Percentiles rank a stretch among this genome's conserved stretches.
Evolutionary conservation across 2,888 invertebrate genomes (phyloP).

Genomic region (Hemicrepidius hirtus): DNA sequence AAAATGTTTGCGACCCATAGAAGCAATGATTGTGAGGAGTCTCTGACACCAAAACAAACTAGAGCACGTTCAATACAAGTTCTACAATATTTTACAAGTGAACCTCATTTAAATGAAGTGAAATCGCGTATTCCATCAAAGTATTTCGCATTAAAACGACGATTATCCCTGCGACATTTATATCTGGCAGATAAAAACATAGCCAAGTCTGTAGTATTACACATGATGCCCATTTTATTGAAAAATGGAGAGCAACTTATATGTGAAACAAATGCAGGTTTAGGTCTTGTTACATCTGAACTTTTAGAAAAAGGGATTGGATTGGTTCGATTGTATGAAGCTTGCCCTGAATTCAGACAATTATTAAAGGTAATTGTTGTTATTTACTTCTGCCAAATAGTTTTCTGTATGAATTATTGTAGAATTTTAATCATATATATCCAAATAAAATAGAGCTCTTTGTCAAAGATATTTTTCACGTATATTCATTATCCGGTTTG

Average conservation of each 20-base stretch:
- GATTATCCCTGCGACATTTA: slow-evolving; percentile 43
- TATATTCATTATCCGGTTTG: slow-evolving; percentile 75
- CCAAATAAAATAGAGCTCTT: slow-evolving; percentile 72
- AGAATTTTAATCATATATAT: slow-evolving; percentile 70
- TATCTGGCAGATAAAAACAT: slow-evolving; percentile 54
- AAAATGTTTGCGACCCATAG: not conserved
- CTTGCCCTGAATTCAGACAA: slow-evolving; percentile 72
- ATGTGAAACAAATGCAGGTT: slow-evolving; percentile 83
- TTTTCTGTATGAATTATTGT: slow-evolving; percentile 56
- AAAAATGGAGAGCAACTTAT: slow-evolving; percentile 66
- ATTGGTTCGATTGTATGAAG: slow-evolving; percentile 78
- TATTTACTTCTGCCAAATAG: too few species aligned
- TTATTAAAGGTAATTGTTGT: slow-evolving; percentile 69
- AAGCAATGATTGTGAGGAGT: not conserved
- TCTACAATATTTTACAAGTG: slow-evolving; percentile 44
- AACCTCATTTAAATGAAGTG: slow-evolving; percentile 45
- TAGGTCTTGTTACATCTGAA: slow-evolving; percentile 78
- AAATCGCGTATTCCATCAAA: slow-evolving; percentile 50
- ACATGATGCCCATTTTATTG: slow-evolving; percentile 55
- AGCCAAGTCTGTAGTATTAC: slow-evolving; percentile 49
- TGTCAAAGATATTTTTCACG: slow-evolving; percentile 75
- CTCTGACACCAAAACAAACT: not conserved
- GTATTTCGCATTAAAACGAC: slow-evolving; percentile 47
- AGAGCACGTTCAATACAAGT: slow-evolving; percentile 3
- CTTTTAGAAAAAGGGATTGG: slow-evolving; percentile 74